phyloP scores from a whole-genome alignment of 2,113 vertebrate genomes.

The Gopherus flavomarginatus region DNA sequence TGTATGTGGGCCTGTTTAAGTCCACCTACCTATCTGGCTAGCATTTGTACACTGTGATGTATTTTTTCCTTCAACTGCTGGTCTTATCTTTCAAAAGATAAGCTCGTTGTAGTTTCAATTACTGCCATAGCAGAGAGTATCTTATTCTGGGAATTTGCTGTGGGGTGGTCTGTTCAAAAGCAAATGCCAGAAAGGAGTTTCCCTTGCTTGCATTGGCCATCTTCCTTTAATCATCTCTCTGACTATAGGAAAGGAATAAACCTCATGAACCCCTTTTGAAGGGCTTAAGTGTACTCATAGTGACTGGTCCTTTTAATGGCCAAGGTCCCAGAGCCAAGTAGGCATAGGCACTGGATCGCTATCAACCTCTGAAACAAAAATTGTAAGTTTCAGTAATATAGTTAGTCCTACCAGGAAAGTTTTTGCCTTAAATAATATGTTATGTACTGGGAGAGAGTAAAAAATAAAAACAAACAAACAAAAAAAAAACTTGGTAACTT shows the following conservation, averaged over 20 bases:
- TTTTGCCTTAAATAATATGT: neutral
- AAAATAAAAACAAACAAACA: neutral
- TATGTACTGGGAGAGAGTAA: neutral
- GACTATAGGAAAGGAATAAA: slow-evolving; percentile 20
- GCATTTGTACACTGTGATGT: neutral
- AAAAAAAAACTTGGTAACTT: neutral
- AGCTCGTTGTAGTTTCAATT: neutral
- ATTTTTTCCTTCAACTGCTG: neutral
- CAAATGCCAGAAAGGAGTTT: neutral
- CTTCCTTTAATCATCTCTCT: slow-evolving; percentile 45
- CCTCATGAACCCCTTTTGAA: neutral
- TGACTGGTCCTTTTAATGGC: neutral
- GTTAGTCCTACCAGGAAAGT: neutral
- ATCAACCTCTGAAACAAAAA: neutral
- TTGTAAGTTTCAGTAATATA: neutral
- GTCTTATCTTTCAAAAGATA: slow-evolving; percentile 6
- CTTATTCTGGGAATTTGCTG: slow-evolving; percentile 30
- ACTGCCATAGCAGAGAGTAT: neutral
- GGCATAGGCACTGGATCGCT: neutral
- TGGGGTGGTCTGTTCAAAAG: slow-evolving; percentile 32
- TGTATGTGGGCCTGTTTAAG: neutral
- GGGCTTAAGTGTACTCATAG: slow-evolving; percentile 28
- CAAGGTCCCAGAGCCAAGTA: neutral
- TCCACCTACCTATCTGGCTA: slow-evolving; percentile 1
- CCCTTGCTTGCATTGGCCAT: slow-evolving; percentile 35